Evolutionary conservation across 2,888 invertebrate species (phyloP).

Genomic region (Opisthograptis luteolata): DNA sequence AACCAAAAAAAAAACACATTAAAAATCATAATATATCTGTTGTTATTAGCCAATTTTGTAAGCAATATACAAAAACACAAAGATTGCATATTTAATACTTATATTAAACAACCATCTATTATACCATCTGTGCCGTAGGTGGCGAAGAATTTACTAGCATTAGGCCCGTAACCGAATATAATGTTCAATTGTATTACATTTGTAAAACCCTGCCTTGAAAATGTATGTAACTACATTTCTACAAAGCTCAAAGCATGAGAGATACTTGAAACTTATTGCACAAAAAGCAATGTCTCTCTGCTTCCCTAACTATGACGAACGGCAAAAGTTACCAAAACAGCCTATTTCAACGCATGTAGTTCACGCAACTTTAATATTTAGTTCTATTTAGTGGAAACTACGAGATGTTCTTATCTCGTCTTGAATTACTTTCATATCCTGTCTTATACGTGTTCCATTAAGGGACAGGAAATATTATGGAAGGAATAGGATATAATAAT

Average conservation of each 20-base stretch:
- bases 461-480: slow-evolving; percentile 23
- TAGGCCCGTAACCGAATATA: no score
- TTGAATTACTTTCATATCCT: slow-evolving; percentile 28
- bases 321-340: slow-evolving; percentile 21
- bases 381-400: slow-evolving; percentile 29
- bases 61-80: no score
- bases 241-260: not conserved
- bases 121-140: no score
- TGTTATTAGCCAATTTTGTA: no score
- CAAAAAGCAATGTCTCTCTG: slow-evolving; percentile 11
- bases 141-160: no score
- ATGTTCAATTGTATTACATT: no score
- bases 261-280: not conserved
- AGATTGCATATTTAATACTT: no score
- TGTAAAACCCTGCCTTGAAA: no score
- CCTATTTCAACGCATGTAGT: slow-evolving; percentile 20
- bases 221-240: no score
- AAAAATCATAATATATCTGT: no score
- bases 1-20: no score
- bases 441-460: slow-evolving; percentile 31
- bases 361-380: slow-evolving; percentile 24
- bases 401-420: slow-evolving; percentile 27
- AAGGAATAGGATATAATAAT: slow-evolving; percentile 26
- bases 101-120: no score
- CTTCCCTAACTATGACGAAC: slow-evolving; percentile 26